Evolutionary conservation across 2,797 vertebrate species (phyloP).

Genomic region (Betta splendens): DNA sequence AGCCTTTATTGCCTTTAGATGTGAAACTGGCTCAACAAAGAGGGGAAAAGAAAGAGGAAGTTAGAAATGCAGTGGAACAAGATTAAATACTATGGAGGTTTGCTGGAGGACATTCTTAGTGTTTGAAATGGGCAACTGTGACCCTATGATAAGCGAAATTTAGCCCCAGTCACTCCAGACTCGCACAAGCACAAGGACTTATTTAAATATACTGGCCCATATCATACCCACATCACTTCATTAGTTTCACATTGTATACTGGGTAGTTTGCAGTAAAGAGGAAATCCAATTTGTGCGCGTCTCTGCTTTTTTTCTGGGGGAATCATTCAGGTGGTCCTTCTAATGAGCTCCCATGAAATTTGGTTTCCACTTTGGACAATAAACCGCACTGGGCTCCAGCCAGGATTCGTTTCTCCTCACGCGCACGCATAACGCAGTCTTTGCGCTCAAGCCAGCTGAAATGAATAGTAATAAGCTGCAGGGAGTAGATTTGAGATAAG

Average conservation of each 20-base stretch:
- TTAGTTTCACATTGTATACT: constrained; percentile 42
- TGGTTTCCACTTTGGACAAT: constrained; percentile 74
- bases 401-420: constrained; percentile 49
- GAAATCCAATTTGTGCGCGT: constrained; percentile 49
- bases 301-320: constrained; percentile 66
- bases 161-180: background rate
- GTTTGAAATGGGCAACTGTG: constrained; percentile 48
- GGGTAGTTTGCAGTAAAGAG: constrained; percentile 35
- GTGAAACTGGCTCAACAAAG: constrained; percentile 14
- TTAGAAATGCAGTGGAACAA: constrained; percentile 23
- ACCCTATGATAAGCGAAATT: constrained; percentile 48
- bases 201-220: constrained; percentile 23
- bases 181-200: constrained; percentile 5
- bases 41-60: constrained; percentile 2
- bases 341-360: constrained; percentile 87
- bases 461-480: constrained; percentile 18
- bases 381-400: constrained; percentile 59
- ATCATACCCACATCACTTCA: constrained; percentile 38
- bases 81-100: constrained; percentile 17
- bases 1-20: constrained; percentile 28
- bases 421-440: background rate
- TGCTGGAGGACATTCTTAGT: constrained; percentile 25
- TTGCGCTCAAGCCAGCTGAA: constrained; percentile 1
- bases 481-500: background rate
- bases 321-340: constrained; percentile 77